These are phyloP conservation scores for Cryptotis parvus DNA, from an alignment of 2,113 vertebrate species.

Conservation along the genomic window DNA sequence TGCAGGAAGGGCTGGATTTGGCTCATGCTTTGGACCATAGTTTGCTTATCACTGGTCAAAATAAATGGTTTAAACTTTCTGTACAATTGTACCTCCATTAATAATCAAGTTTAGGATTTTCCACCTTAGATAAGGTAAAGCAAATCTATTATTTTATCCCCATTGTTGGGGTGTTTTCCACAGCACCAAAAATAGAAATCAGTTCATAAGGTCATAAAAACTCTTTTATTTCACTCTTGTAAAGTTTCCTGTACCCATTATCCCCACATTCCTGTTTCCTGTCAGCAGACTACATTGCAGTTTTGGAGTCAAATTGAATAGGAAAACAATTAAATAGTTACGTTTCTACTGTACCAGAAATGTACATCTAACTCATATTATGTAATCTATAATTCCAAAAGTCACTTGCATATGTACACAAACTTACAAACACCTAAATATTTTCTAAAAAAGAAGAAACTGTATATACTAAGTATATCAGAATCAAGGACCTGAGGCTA, in stretches of 20 bases:
- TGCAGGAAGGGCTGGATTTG: neutral
- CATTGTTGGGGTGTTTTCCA: neutral
- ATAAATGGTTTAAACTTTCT: neutral
- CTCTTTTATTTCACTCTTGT: neutral
- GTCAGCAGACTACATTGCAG: neutral
- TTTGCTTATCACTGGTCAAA: neutral
- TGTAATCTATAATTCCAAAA: neutral
- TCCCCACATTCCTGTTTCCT: neutral
- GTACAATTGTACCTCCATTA: neutral
- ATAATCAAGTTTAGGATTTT: neutral
- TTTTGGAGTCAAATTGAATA: neutral
- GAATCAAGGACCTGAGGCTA: neutral
- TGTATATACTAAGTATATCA: neutral
- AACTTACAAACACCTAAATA: neutral
- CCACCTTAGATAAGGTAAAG: neutral
- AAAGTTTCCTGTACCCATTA: neutral
- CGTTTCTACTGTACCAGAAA: neutral
- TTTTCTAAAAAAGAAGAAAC: neutral
- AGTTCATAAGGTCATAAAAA: neutral
- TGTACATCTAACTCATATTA: neutral
- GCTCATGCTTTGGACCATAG: neutral
- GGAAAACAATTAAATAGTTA: neutral
- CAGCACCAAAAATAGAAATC: constrained; percentile 7
- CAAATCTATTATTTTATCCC: neutral
- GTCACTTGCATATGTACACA: neutral